Base-by-base conservation (phyloP, 2,113 vertebrate genomes). In the Eurypyga helias region DNA sequence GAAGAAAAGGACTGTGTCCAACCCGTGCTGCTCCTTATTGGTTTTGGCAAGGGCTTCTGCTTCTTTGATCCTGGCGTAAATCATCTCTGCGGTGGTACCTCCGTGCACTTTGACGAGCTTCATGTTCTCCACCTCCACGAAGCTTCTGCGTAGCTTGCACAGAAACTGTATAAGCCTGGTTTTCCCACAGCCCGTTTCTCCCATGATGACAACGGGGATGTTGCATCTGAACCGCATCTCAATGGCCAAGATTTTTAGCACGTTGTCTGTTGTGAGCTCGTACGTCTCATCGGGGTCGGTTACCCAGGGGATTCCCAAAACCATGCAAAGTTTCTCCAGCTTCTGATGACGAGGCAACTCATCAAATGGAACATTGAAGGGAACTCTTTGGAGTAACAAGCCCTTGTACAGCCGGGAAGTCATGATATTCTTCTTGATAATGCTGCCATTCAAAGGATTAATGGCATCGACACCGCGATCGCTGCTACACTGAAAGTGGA, bases 151-250 rank as follows among this genome's bases (percentile, higher is more conserved):
- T 70, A 99, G 71, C 78, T 98, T 98, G 81, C 99, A 99, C 38
- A 99, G 97, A 78, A 99, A 99, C 61, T 98, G 99, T 41, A 99
- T 98, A 57, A 99, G 99, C 54, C 99, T 98, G 4, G 99, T 99
- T 79, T 99, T 99, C 29, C 99, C 99, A 38, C 99, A 99, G 28
- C 99, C 99, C 0, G 99, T 99, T 96, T 99, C 99, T 34, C 99
- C 99, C 99, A 99, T 99, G 96, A 99, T 98, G 57, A 99, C 98
- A 10, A 99, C 99, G 0, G 99, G 99, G 71, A 99, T 99, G 83
- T 99, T 98, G 76, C 99, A 99, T 3, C 99, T 98, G 97, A 99
- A 99, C 0, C 99, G 98, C 99, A 99, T 99, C 92, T 99, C 99
- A 26, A 99, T 99, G 45, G 99, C 99, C 17, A 99, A 87, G 67